These are phyloP conservation scores for Clarias macrocephalus DNA, from an alignment of 2,113 vertebrate species.

Conservation along the genomic window DNA sequence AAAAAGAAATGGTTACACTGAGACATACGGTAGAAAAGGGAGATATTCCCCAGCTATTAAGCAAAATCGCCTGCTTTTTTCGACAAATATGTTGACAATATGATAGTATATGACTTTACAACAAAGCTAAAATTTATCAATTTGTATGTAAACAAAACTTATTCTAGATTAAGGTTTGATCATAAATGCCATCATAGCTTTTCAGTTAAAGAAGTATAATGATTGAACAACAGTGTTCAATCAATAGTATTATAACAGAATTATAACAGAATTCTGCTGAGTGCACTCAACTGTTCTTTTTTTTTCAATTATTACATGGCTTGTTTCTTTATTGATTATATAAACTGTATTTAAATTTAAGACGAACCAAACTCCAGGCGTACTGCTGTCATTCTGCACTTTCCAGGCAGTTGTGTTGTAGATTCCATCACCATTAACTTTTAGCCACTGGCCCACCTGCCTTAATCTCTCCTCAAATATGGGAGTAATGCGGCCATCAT, in stretches of 20 bases:
- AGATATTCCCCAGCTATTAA: background rate
- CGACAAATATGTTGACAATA: background rate
- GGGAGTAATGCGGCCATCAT: conserved; percentile 81
- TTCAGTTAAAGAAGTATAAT: background rate
- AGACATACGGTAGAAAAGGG: background rate
- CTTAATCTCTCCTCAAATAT: conserved; percentile 89
- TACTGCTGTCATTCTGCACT: conserved; percentile 81
- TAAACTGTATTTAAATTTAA: background rate
- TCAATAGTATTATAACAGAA: background rate
- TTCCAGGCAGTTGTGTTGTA: conserved; percentile 86
- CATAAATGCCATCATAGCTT: background rate
- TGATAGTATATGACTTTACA: background rate
- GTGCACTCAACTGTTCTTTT: background rate
- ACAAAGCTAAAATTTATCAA: background rate
- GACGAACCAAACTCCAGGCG: conserved; percentile 81
- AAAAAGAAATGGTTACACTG: background rate
- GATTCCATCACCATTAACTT: conserved; percentile 87
- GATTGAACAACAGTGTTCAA: background rate
- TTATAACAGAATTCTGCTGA: background rate
- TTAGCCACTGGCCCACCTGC: conserved; percentile 89
- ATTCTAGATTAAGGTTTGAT: background rate
- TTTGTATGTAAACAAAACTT: background rate
- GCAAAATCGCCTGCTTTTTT: background rate
- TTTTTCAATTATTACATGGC: background rate
- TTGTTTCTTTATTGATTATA: background rate